Percentiles rank a stretch among this genome's conserved stretches.
These are phyloP conservation scores for Embidobia sp. DNA, from an alignment of 2,888 invertebrate species.

Conservation along the genomic window DNA sequence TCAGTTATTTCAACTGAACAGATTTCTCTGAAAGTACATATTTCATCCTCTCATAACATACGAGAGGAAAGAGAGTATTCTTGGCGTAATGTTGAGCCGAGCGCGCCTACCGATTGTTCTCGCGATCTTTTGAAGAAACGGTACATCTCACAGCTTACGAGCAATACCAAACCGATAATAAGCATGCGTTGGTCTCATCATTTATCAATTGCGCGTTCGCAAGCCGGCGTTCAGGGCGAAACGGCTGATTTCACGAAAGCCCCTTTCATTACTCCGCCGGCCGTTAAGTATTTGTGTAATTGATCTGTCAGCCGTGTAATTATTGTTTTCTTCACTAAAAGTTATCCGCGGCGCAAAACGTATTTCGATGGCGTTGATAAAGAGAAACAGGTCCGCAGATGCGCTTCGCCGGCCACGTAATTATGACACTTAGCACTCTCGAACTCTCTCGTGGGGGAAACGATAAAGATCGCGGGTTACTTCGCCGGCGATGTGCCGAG, in stretches of 20 bases:
- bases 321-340: slow-evolving; percentile 61
- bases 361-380: slow-evolving; percentile 58
- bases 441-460: slow-evolving; percentile 54
- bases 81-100: too few species aligned
- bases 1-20: too few species aligned
- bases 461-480: slow-evolving; percentile 58
- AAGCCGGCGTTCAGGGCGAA: too few species aligned
- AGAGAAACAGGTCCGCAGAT: slow-evolving; percentile 59
- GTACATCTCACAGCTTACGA: slow-evolving; percentile 5
- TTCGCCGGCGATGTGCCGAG: slow-evolving; percentile 38
- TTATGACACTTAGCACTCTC: slow-evolving; percentile 62
- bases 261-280: slow-evolving; percentile 44
- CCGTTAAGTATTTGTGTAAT: slow-evolving; percentile 62
- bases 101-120: neutral
- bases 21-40: too few species aligned
- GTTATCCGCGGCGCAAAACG: slow-evolving; percentile 53
- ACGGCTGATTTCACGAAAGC: slow-evolving; percentile 50
- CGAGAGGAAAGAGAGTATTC: too few species aligned
- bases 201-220: slow-evolving; percentile 15
- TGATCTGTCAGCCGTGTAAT: slow-evolving; percentile 63
- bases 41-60: too few species aligned
- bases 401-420: slow-evolving; percentile 56
- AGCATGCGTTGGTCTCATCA: neutral
- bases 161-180: slow-evolving; percentile 2
- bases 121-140: neutral